Evolutionary conservation across 1,140 invertebrate genomes (phyloP), one percentile per base, ranked within the genome.

Genomic region (Linepithema humile): DNA sequence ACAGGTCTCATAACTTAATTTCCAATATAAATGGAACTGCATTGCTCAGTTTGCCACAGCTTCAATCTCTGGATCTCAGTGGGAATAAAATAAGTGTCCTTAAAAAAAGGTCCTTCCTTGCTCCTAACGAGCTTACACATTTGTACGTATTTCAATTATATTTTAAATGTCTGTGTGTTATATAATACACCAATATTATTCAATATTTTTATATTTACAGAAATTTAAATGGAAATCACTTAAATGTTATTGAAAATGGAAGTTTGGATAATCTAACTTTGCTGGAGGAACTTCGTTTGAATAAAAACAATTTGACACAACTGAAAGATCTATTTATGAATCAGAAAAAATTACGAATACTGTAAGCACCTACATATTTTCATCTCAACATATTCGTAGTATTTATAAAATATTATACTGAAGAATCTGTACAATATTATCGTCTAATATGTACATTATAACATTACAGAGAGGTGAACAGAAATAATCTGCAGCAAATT

Each of bases 201-300:
- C 60, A 59, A 67, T 45, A 17, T 67, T 45, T 48, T 95, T 92
- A 59, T 90, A 97, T 89, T 95, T 92, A 50, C 90, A 97, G 95
- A 90, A 96, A 97, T 92, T 93, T 98, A 84, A 98, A 97, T 91
- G 96, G 95, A 87, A 98, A 98, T 95, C 95, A 95, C 73, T 96
- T 98, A 77, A 94, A 94, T 74, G 92, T 93, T 12, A 95, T 98
- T 40, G 95, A 97, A 89, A 95, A 95, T 83, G 95, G 95, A 55
- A 95, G 96, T 67, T 96, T 98, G 84, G 95, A 96, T 85, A 96
- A 97, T 92, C 92, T 99, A n/a, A 95, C 95, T 10, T 94, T 95
- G 26, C 94, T 99, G 23, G 95, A 96, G 73, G 96, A 97, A 84
- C 94, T 99, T 74, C 97, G 97, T 90, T 92, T 99, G 65, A 98